Percentiles rank a stretch among this genome's conserved stretches.
These are phyloP conservation scores for Enteromius trimaculatus DNA, from an alignment of 2,797 vertebrate genomes.

Conservation along the genomic window DNA sequence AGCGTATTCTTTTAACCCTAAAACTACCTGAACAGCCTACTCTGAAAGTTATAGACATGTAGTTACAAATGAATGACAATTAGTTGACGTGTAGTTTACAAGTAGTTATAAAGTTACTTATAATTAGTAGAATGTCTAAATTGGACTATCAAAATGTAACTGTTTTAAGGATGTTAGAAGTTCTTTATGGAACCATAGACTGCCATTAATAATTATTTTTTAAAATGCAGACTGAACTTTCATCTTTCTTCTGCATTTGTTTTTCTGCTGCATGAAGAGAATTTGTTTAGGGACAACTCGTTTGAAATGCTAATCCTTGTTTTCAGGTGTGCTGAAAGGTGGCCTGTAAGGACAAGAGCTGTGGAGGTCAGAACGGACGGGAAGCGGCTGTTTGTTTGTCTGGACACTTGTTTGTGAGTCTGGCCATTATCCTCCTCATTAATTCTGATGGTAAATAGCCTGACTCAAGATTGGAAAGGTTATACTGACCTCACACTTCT, in stretches of 20 bases:
- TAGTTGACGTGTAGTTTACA: too few species aligned
- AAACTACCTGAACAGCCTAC: too few species aligned
- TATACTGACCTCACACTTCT: conserved; percentile 41
- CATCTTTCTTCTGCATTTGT: neutral
- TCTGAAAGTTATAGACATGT: too few species aligned
- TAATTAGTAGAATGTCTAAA: too few species aligned
- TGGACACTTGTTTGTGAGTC: conserved; percentile 45
- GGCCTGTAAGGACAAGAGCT: conserved; percentile 27
- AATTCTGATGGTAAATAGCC: conserved; percentile 57
- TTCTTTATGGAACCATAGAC: neutral
- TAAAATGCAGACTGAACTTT: neutral
- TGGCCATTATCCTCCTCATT: conserved; percentile 55
- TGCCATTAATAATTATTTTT: neutral
- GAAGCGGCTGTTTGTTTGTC: conserved; percentile 45
- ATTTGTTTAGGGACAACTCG: conserved; percentile 13
- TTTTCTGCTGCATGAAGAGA: neutral
- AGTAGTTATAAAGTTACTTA: too few species aligned
- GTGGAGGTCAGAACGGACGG: conserved; percentile 39
- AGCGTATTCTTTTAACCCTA: too few species aligned
- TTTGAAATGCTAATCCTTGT: conserved; percentile 27
- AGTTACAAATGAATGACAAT: too few species aligned
- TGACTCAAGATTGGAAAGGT: conserved; percentile 53
- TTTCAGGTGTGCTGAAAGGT: conserved; percentile 39
- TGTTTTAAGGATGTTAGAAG: neutral
- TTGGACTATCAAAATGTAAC: too few species aligned